Conservation (phyloP, 1,140 invertebrate genomes). For the Helicorthomorpha holstii region DNA sequence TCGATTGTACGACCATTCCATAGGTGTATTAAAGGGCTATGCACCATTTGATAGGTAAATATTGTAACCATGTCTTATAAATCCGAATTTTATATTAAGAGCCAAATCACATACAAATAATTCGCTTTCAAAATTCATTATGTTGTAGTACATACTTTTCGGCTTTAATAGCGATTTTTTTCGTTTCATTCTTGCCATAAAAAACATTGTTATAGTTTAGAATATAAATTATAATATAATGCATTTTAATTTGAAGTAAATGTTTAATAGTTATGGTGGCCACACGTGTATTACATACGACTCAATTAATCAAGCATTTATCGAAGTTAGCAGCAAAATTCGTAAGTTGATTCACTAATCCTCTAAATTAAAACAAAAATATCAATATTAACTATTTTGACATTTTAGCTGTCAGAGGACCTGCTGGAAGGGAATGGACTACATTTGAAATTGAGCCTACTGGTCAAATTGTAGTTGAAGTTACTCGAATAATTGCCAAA, state of each 20-base stretch:
- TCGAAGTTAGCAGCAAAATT: slow-evolving; percentile 57
- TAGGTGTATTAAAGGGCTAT: not conserved
- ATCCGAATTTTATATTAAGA: not conserved
- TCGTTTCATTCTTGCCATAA: too few relatives aligned
- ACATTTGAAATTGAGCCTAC: slow-evolving; percentile 50
- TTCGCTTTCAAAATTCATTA: not conserved
- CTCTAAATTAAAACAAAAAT: not conserved
- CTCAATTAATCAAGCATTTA: slow-evolving; percentile 71
- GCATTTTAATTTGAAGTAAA: slow-evolving; percentile 8
- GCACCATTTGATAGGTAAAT: not conserved
- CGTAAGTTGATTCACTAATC: slow-evolving; percentile 10
- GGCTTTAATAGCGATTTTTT: too few relatives aligned
- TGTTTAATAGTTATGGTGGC: slow-evolving; percentile 37
- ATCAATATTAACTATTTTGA: not conserved
- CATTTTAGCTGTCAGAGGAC: not conserved
- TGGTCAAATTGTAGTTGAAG: slow-evolving; percentile 65
- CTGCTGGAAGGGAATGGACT: slow-evolving; percentile 19
- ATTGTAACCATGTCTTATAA: not conserved
- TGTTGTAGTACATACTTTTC: not conserved
- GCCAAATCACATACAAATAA: not conserved
- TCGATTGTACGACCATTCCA: not conserved
- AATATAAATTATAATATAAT: slow-evolving; percentile 1
- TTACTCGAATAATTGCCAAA: slow-evolving; percentile 63
- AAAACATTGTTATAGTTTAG: slow-evolving; percentile 1
- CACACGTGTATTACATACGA: slow-evolving; percentile 80